Evolutionary conservation across 1,140 invertebrate genomes (phyloP), one percentile per base, ranked within the genome.

Genomic region (Eciton burchellii): DNA sequence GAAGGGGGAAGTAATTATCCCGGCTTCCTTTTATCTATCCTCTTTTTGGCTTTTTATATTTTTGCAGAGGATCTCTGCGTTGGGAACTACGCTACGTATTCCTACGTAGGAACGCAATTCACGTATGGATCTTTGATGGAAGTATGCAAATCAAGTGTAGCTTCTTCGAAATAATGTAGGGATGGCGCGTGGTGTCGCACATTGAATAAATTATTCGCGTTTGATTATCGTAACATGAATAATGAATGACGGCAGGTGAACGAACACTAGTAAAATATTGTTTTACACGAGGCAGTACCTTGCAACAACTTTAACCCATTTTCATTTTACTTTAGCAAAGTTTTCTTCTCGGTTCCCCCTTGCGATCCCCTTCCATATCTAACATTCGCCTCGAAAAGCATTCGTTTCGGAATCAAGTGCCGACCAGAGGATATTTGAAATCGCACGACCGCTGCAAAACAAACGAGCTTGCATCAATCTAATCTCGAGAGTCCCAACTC

Each of bases 161-260:
- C 57, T 26, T 16, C 9, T 9, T 21, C 29, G n/a, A 41, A 62
- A 62, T 26, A 16, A 9, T 14, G n/a, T 14, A 35, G n/a, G 19
- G 29, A 19, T 62, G 29, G 1, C n/a, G n/a, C 5, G n/a, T n/a
- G 49, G n/a, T 5, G 16, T 5, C 49, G n/a, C 16, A 26, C 6
- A 11, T 9, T 3, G 11, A 3, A 54, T 16, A 21, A 72, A 57
- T 43, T n/a, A 6, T 43, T 60, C 5, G 24, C 5, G 1, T 12
- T 74, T 74, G 0, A n/a, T 6, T 1, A 16, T 63, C 12, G n/a
- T 35, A 6, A 74, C 21, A 3, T 11, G 41, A 77, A 77, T 70
- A 6, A 24, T 26, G 14, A 74, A 47, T 14, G 3, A 47, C 14
- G 1, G 8, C 16, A 1, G n/a, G 26, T 63, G 21, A 76, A 57